Evolutionary conservation across 2,888 invertebrate species (phyloP), one percentile per base, ranked within the genome.

Genomic region (Gymnosoma rotundatum): DNA sequence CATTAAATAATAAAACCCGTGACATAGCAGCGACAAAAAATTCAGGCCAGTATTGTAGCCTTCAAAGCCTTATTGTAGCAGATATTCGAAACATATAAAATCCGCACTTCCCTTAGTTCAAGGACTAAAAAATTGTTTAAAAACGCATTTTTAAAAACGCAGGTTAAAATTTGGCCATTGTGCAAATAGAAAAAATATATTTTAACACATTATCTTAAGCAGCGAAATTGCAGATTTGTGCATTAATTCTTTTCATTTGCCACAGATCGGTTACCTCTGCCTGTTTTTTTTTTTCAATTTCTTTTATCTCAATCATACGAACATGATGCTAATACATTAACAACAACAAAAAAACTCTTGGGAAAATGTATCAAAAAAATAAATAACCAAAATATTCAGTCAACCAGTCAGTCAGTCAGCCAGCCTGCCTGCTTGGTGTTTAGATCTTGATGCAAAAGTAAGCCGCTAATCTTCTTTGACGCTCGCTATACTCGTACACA

Each of bases 371-470:
- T 63, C 54, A 81, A 52, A 72, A 52, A 52, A 73, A 48, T 56
- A 70, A 63, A 67, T 60, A 80, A 67, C 48, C 32, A 48, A 75
- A 81, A 56, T 16, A 18, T 56, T 72, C 64, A 79, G 66, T 73
- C 66, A 79, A 66, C 32, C 52, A 79, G 64, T n/a, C 72, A 70
- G 18, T 20, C 42, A 79, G 64, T 14, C 72, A 70, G 42, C 9
- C 64, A 56, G 64, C 4, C 32, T 64, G 50, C 7, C 50, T 56
- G 63, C 21, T 52, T 48, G 14, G 64, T 75, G 56, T 50, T 42
- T 45, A 83, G 74, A 84, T 81, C 66, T 78, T 45, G 63, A 74
- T 78, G 84, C 73, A 81, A 78, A 84, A 81, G 78, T 84, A 69
- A 52, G 75, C 69, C 60, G 72, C 58, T 58, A 78, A 81, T 81